These are phyloP conservation scores for Boloria selene DNA, from an alignment of 2,888 invertebrate genomes.

Conservation along the genomic window DNA sequence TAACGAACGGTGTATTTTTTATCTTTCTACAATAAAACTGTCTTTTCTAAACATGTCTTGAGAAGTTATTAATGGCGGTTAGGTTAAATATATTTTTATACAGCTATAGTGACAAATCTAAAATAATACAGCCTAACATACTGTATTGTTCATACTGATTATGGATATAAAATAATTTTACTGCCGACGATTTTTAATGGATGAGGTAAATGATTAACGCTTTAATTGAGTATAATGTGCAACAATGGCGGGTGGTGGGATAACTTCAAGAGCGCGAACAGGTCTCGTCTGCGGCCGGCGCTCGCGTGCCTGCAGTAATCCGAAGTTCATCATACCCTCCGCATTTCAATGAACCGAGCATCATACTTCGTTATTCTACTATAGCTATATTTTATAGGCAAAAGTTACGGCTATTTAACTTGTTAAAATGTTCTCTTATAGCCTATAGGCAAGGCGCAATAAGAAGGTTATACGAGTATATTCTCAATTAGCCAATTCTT, in stretches of 20 bases:
- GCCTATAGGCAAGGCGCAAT: background rate
- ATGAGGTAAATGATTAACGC: background rate
- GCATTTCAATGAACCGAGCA: conserved; percentile 64
- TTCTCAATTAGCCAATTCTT: too few relatives aligned
- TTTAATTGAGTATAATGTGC: background rate
- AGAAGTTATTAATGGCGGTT: too few relatives aligned
- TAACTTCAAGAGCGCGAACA: conserved; percentile 54
- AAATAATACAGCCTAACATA: too few relatives aligned
- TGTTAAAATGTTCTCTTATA: background rate
- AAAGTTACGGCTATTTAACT: background rate
- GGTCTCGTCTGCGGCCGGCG: conserved; percentile 56
- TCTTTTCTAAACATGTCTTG: background rate
- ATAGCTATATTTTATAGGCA: background rate
- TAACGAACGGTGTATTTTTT: conserved; percentile 42
- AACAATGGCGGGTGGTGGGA: conserved; percentile 15
- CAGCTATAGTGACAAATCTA: background rate
- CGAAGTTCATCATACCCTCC: conserved; percentile 65
- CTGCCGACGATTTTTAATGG: too few relatives aligned
- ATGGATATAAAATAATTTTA: too few relatives aligned
- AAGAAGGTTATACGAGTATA: background rate
- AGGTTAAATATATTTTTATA: background rate
- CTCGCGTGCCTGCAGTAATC: conserved; percentile 54
- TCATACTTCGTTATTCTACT: conserved; percentile 29
- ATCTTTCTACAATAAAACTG: background rate
- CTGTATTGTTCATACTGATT: background rate